These are phyloP conservation scores for Yasuhikotakia modesta DNA, from an alignment of 2,797 vertebrate species.

Conservation along the genomic window DNA sequence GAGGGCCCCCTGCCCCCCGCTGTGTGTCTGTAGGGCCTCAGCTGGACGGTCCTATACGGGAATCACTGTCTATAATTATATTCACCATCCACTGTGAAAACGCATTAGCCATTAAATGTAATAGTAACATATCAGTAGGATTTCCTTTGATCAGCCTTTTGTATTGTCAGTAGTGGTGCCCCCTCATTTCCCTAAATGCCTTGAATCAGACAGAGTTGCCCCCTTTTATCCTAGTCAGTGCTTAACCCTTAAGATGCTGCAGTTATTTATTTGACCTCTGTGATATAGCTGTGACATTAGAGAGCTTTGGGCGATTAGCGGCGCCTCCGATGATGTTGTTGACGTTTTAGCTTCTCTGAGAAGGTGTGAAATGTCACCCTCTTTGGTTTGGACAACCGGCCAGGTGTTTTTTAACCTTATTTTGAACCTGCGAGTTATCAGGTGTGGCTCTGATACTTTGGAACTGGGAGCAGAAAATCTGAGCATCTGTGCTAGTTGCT, in stretches of 20 bases:
- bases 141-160: constrained; percentile 23
- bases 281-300: too few species aligned
- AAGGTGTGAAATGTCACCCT: not conserved
- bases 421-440: constrained; percentile 39
- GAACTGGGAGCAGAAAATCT: too few species aligned
- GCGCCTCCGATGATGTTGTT: too few species aligned
- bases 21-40: constrained; percentile 51
- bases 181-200: constrained; percentile 40
- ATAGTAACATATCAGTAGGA: constrained; percentile 45
- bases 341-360: too few species aligned
- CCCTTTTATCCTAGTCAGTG: too few species aligned
- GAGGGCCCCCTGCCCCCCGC: constrained; percentile 8
- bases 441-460: constrained; percentile 35
- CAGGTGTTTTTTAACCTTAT: not conserved
- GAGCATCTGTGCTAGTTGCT: constrained; percentile 34
- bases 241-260: constrained; percentile 1
- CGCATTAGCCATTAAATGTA: constrained; percentile 48
- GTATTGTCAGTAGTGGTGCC: too few species aligned
- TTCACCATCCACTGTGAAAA: constrained; percentile 23
- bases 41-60: constrained; percentile 42
- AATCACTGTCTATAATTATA: constrained; percentile 49
- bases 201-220: constrained; percentile 1
- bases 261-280: not conserved
- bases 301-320: too few species aligned
- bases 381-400: not conserved